These are phyloP conservation scores for Neogale vison DNA, from an alignment of 2,113 vertebrate genomes.

Conservation along the genomic window DNA sequence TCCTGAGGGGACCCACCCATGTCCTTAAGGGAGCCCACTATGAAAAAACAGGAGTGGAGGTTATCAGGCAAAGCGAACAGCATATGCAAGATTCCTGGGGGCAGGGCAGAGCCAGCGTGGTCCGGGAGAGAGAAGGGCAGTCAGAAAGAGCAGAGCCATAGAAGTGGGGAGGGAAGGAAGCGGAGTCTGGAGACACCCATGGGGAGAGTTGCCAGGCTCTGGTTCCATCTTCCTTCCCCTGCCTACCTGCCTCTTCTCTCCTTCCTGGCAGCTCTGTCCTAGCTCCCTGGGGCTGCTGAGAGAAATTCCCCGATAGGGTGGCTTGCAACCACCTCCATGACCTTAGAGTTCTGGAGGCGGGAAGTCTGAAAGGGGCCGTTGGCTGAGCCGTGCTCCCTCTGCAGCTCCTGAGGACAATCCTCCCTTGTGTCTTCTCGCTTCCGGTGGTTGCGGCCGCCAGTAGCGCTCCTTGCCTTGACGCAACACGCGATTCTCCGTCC, in stretches of 20 bases:
- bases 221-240: not conserved
- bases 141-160: too few species aligned
- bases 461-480: not conserved
- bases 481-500: accelerated
- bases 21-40: not conserved
- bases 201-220: too few species aligned
- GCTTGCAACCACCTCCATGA: not conserved
- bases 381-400: not conserved
- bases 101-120: not conserved
- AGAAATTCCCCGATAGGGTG: not conserved
- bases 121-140: not conserved
- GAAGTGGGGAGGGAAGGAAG: not conserved
- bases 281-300: not conserved
- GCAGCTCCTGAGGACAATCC: not conserved
- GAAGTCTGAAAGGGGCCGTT: not conserved
- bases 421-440: not conserved
- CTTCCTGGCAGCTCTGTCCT: too few species aligned
- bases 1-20: not conserved
- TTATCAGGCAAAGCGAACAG: not conserved
- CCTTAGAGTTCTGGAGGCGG: not conserved
- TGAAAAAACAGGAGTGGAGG: not conserved
- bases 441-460: accelerated
- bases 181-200: not conserved
- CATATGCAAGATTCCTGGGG: not conserved
- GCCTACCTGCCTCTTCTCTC: not conserved